These are phyloP conservation scores for Eilema caniola DNA, from an alignment of 2,888 invertebrate species.

Conservation along the genomic window DNA sequence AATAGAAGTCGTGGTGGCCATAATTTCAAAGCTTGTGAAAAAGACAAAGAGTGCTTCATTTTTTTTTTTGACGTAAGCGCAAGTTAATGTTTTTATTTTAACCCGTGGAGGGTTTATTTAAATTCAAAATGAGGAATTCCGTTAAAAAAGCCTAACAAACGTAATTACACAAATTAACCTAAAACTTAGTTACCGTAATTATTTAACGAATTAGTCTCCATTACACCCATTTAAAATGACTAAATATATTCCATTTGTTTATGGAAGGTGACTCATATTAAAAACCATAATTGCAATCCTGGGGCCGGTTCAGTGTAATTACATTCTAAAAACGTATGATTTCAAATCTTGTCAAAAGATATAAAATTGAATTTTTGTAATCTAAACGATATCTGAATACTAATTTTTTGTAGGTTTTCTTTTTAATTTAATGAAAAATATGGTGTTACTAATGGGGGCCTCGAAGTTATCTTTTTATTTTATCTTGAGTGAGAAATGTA, in stretches of 20 bases:
- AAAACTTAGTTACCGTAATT: slow-evolving; percentile 5
- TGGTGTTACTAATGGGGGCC: too few species aligned
- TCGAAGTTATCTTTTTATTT: too few species aligned
- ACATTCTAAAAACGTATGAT: neutral
- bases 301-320: neutral
- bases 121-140: neutral
- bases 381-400: too few species aligned
- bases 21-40: too few species aligned
- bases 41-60: neutral
- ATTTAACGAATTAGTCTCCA: neutral
- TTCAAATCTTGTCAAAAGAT: neutral
- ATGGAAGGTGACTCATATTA: neutral
- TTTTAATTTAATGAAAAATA: too few species aligned
- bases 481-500: too few species aligned
- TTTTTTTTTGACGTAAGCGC: neutral
- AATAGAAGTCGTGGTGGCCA: too few species aligned
- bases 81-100: neutral
- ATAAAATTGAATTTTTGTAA: neutral
- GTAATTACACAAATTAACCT: slow-evolving; percentile 6
- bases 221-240: slow-evolving; percentile 5
- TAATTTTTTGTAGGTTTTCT: too few species aligned
- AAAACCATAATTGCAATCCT: neutral
- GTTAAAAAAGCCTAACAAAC: neutral
- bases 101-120: neutral
- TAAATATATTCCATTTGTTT: neutral